phyloP scores from a whole-genome alignment of 30 jellyfish, hydroid and myxozoan genomes.

The Turritopsis rubra region DNA sequence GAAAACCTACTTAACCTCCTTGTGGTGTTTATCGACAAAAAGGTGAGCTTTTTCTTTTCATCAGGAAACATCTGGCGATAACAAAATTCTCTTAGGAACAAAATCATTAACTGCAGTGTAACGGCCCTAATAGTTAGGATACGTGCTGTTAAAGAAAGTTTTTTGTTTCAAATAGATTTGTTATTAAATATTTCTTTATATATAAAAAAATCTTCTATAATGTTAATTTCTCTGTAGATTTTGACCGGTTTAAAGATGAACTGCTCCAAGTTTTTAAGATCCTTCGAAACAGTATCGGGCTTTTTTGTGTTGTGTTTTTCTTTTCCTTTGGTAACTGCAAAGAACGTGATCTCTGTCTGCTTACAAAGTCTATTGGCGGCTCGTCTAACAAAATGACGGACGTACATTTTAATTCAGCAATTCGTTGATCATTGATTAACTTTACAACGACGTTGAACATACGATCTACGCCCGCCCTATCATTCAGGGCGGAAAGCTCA shows the following conservation, averaged over 20 bases:
- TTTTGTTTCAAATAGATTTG: background rate
- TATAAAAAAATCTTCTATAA: background rate
- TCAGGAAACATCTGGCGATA: too few species aligned
- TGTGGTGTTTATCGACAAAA: too few species aligned
- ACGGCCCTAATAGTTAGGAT: background rate
- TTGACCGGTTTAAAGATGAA: constrained; percentile 11
- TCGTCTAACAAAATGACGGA: background rate
- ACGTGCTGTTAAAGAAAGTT: background rate
- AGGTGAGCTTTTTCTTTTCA: too few species aligned
- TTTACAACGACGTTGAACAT: constrained; percentile 13
- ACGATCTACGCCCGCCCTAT: background rate
- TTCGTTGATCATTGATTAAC: constrained; percentile 3
- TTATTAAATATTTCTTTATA: too few species aligned
- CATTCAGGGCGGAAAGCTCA: constrained; percentile 21
- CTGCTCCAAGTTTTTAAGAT: constrained; percentile 6
- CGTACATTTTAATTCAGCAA: background rate
- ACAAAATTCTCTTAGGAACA: too few species aligned
- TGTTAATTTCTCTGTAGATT: constrained; percentile 17
- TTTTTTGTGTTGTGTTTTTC: background rate
- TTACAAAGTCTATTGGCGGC: constrained; percentile 12
- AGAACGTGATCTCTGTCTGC: constrained; percentile 9
- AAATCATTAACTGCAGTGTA: background rate
- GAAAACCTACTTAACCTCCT: too few species aligned
- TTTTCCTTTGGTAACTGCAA: constrained; percentile 15
- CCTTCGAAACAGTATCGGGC: constrained; percentile 8